phyloP scores from a whole-genome alignment of 2,797 vertebrate genomes.

The Podarcis siculus region DNA sequence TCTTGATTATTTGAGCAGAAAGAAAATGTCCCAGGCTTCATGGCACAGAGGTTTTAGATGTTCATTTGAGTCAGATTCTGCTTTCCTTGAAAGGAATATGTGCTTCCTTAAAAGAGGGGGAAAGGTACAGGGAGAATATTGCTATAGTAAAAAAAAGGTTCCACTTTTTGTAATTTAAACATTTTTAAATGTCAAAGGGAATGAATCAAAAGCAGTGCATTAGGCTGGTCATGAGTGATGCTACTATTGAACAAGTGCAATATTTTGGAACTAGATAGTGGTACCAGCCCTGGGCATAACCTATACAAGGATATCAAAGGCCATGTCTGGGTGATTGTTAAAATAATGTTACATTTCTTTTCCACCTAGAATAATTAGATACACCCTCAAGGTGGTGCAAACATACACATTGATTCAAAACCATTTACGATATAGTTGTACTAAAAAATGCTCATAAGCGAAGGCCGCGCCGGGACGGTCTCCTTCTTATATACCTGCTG shows the following conservation, averaged over 20 bases:
- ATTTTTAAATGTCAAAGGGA: neutral
- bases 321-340: neutral
- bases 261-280: neutral
- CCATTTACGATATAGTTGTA: neutral
- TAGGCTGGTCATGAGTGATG: slow-evolving; percentile 44
- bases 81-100: slow-evolving; percentile 30
- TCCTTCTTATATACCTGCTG: no score
- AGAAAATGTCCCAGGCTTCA: slow-evolving; percentile 2
- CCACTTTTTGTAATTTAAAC: slow-evolving; percentile 42
- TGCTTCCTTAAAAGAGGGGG: slow-evolving; percentile 19
- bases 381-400: neutral
- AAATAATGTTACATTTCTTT: neutral
- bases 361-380: neutral
- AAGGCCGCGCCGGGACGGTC: no score
- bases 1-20: slow-evolving; percentile 29
- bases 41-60: neutral
- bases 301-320: neutral
- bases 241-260: slow-evolving; percentile 33
- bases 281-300: neutral
- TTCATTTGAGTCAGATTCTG: slow-evolving; percentile 5
- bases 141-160: neutral
- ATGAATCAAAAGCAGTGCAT: neutral
- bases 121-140: neutral
- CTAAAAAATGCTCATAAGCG: neutral
- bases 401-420: neutral